Percentiles rank a stretch among this genome's conserved stretches.
Conservation (phyloP, 2,113 vertebrate genomes). For the Gobiocypris rarus region DNA sequence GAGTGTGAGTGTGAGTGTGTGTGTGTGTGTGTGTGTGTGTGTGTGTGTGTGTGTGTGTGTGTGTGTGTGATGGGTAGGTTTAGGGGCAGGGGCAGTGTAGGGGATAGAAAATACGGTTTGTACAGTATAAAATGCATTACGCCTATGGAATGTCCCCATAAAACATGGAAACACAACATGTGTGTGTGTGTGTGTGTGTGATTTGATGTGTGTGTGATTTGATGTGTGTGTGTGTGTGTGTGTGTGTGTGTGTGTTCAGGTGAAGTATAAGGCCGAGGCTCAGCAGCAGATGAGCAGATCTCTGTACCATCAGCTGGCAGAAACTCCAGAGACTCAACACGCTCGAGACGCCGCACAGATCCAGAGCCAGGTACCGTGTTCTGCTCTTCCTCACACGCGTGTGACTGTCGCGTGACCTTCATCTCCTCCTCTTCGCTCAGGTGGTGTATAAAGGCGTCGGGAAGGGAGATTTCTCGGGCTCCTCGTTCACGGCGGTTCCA, state of each 20-base stretch:
- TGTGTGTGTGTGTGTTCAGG: conserved; percentile 65
- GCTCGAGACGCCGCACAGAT: conserved; percentile 77
- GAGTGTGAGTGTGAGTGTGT: no score
- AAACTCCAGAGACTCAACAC: conserved; percentile 87
- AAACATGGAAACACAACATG: no score
- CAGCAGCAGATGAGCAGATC: conserved; percentile 76
- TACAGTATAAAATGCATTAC: no score
- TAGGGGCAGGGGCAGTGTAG: no score
- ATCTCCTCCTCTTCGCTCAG: neutral
- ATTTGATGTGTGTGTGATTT: no score
- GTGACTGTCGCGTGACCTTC: neutral
- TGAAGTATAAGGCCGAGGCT: conserved; percentile 83
- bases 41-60: no score
- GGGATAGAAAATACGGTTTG: no score
- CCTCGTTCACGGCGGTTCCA: neutral
- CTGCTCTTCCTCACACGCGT: neutral
- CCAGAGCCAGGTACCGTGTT: conserved; percentile 63
- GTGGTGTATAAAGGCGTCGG: neutral
- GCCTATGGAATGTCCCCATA: no score
- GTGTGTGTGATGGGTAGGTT: no score
- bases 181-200: no score
- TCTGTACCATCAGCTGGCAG: conserved; percentile 86
- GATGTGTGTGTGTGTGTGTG: neutral
- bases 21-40: no score
- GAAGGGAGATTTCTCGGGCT: neutral